Conservation (phyloP, 2,797 vertebrate genomes). For the Hirundo rustica region DNA sequence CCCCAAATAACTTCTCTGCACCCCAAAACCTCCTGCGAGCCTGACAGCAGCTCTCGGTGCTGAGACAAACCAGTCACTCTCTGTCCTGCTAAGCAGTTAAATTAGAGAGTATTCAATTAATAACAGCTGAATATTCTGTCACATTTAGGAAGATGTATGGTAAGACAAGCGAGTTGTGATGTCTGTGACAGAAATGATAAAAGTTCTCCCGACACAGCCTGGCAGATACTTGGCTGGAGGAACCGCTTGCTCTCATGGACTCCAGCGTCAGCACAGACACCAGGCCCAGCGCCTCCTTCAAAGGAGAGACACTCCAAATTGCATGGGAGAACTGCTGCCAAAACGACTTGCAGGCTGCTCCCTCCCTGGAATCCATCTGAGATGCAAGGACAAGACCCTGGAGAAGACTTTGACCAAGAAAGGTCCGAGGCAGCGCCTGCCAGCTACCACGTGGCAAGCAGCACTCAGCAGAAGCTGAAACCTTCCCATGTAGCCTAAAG, state of each 20-base stretch:
- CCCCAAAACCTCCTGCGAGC: neutral
- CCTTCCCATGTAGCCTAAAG: neutral
- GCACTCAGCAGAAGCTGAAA: neutral
- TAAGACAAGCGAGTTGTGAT: slow-evolving; percentile 93
- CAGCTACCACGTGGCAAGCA: neutral
- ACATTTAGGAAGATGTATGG: slow-evolving; percentile 98
- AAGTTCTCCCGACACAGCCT: slow-evolving; percentile 88
- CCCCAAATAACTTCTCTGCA: neutral
- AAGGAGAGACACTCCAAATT: slow-evolving; percentile 62
- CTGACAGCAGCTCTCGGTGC: slow-evolving; percentile 47
- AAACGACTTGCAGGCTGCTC: slow-evolving; percentile 47
- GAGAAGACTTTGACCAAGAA: neutral
- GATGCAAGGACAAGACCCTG: neutral
- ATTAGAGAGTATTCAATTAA: slow-evolving; percentile 99
- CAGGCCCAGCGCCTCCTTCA: slow-evolving; percentile 74
- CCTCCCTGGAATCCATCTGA: slow-evolving; percentile 33
- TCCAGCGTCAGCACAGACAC: slow-evolving; percentile 83
- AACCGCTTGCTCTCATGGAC: slow-evolving; percentile 78
- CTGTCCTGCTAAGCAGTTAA: slow-evolving; percentile 85
- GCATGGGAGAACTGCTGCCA: slow-evolving; percentile 54
- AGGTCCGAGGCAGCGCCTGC: accelerated
- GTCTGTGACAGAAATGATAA: slow-evolving; percentile 95
- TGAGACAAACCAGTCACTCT: slow-evolving; percentile 77
- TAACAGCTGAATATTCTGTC: slow-evolving; percentile 96
- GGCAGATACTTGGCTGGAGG: slow-evolving; percentile 86